phyloP scores from a whole-genome alignment of 1,140 invertebrate genomes.

The Ostrea denselamellosa region DNA sequence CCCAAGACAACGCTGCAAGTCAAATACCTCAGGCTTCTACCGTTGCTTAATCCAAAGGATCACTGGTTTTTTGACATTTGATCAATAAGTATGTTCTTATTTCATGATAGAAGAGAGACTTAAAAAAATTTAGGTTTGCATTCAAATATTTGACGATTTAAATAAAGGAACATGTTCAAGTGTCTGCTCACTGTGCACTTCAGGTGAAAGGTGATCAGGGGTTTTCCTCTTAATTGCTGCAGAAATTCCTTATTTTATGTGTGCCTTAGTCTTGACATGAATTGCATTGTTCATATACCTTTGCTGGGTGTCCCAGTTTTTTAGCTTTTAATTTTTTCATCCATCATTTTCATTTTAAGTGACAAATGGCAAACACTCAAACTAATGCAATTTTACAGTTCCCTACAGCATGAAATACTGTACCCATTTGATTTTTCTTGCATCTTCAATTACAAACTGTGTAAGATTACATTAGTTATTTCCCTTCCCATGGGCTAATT shows the following conservation, averaged over 20 bases:
- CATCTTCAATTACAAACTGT: not conserved
- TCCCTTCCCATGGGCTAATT: not conserved
- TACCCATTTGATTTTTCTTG: not conserved
- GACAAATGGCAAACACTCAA: not conserved
- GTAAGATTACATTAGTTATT: not conserved
- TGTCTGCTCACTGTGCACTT: not conserved
- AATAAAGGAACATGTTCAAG: conserved; percentile 14
- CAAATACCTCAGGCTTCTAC: not conserved
- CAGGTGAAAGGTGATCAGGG: not conserved
- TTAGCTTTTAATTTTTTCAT: not conserved
- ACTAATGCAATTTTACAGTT: not conserved
- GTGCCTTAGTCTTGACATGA: not conserved
- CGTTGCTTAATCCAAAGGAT: not conserved
- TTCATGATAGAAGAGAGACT: not conserved
- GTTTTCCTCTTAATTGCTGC: not conserved
- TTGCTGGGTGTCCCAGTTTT: not conserved
- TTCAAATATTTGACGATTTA: not conserved
- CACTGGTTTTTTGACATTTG: conserved; percentile 16
- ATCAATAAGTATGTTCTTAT: conserved; percentile 23
- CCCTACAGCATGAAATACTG: not conserved
- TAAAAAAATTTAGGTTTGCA: not conserved
- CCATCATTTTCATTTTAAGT: not conserved
- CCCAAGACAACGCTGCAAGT: not conserved
- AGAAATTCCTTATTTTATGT: conserved; percentile 5
- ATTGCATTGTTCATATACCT: not conserved